phyloP scores from a whole-genome alignment of 2,888 invertebrate species.

The Oxystoma pomonae region DNA sequence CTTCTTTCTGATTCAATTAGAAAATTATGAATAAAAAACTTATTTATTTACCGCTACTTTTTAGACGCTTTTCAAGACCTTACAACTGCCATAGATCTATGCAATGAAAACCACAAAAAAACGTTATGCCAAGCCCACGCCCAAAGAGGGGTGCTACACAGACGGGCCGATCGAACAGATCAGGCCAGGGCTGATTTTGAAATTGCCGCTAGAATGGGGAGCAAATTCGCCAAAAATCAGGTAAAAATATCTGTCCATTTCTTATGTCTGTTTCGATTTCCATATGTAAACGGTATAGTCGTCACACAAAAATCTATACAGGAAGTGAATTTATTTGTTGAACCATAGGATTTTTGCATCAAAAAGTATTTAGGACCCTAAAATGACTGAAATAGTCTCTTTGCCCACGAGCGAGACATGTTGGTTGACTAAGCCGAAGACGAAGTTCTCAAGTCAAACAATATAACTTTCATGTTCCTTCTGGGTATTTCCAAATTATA shows the following conservation, averaged over 20 bases:
- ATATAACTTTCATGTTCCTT: no score
- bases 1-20: no score
- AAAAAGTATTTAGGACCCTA: no score
- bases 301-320: not conserved
- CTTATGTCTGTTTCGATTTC: not conserved
- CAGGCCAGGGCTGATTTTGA: conserved; percentile 73
- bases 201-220: conserved; percentile 76
- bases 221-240: conserved; percentile 82
- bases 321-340: not conserved
- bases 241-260: conserved; percentile 44
- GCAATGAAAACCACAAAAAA: conserved; percentile 50
- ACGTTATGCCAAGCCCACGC: conserved; percentile 75
- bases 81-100: conserved; percentile 65
- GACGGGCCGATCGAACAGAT: conserved; percentile 63
- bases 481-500: no score
- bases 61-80: conserved; percentile 73
- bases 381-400: no score
- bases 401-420: no score
- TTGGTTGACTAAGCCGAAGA: no score
- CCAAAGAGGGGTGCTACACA: conserved; percentile 76
- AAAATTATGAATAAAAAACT: no score
- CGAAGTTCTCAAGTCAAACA: no score
- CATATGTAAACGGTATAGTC: no score
- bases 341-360: no score
- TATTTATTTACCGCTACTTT: no score